A percentile compares a stretch with the other conserved stretches of the same genome.
phyloP scores from a whole-genome alignment of 2,113 vertebrate species.

The Gymnogyps californianus region DNA sequence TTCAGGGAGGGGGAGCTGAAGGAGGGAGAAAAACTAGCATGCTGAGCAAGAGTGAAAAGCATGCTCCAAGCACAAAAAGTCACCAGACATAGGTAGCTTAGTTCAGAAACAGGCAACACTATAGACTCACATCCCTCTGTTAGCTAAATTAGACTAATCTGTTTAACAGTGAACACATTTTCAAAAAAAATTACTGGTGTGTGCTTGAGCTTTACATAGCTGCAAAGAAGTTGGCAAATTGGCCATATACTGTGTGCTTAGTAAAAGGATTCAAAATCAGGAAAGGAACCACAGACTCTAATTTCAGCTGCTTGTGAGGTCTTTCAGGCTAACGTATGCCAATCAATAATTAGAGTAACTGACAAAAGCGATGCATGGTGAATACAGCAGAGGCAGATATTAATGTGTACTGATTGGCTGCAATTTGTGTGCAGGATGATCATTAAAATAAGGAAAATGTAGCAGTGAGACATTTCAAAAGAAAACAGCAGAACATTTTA shows the following conservation, averaged over 20 bases:
- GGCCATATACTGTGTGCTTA: not conserved
- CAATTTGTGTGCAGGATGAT: not conserved
- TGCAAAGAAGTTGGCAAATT: not conserved
- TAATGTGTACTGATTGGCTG: not conserved
- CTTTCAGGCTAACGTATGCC: not conserved
- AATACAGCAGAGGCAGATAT: not conserved
- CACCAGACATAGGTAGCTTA: not conserved
- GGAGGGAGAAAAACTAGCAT: not conserved
- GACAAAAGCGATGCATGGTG: not conserved
- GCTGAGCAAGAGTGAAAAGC: not conserved
- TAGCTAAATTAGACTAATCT: not conserved
- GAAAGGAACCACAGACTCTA: not conserved
- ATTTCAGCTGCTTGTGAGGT: not conserved
- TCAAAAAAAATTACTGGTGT: not conserved
- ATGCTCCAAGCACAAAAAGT: not conserved
- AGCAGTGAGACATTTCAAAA: not conserved
- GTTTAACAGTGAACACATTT: not conserved
- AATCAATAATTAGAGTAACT: constrained; percentile 5
- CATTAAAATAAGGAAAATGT: not conserved
- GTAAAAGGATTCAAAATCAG: not conserved
- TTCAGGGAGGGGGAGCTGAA: not conserved
- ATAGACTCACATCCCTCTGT: not conserved
- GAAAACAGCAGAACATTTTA: not conserved
- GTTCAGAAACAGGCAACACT: not conserved
- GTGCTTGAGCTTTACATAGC: not conserved